Evolutionary conservation across 2,888 invertebrate genomes (phyloP), one percentile per base, ranked within the genome.

Genomic region (Drosophila emarginata): DNA sequence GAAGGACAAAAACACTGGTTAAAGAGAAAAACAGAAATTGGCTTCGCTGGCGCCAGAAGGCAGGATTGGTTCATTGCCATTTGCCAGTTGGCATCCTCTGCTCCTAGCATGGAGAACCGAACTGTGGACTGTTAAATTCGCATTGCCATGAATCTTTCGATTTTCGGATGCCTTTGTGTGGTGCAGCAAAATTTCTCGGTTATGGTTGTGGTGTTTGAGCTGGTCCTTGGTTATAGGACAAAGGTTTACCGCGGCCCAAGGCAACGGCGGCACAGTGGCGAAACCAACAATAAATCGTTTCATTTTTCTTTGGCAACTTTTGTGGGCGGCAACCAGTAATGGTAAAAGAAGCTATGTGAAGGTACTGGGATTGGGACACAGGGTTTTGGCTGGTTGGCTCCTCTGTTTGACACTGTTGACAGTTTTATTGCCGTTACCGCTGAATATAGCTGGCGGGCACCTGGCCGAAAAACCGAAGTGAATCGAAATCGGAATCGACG

Each of bases 231-330:
- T 32, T 2, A 9, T 32, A 32, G 32, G 32, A 32, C 32, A 62
- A 63, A 62, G 73, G 61, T 45, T 14, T 39, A 28, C 74, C 61
- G 59, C 58, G 62, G 62, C 37, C 61, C 70, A 45, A 45, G 45
- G 21, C 45, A 21, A 3, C 21, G 32, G 39, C 69, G 68, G 61
- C 62, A 32, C 32, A 32, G 32, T 32, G 53, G 40, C 39, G 62
- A 54, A 67, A 63, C 72, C 67, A 75, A 71, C 74, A 76, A 75
- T 75, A 75, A 75, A 75, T 75, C 75, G 75, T 67, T 74, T 72
- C 67, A 76, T 75, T 75, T 72, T 75, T 60, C 67, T 67, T 64
- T 53, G 64, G 72, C 64, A 72, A 71, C 70, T 72, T 62, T 64
- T 58, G 53, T 21, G n/a, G 61, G 52, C 50, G 32, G 28, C 11